Conservation (phyloP, 2,113 vertebrate genomes). For the Brachypodius melanocephalos region DNA sequence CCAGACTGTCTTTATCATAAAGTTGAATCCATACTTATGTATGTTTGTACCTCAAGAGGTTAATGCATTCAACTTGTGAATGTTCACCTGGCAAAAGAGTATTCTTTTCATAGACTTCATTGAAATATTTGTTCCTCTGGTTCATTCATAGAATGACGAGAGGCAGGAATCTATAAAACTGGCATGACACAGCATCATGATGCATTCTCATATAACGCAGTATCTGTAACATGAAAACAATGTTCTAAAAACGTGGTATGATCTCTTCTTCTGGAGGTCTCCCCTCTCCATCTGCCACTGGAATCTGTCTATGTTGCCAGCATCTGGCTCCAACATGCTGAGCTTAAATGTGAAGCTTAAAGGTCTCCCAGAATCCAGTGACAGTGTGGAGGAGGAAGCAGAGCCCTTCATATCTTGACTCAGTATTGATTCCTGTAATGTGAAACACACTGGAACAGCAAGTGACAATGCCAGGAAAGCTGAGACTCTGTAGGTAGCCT, state of each 20-base stretch:
- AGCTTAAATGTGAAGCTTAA: background rate
- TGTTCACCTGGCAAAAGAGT: background rate
- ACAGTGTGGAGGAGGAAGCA: background rate
- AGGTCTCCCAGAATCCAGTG: background rate
- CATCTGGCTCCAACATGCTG: background rate
- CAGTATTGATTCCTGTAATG: background rate
- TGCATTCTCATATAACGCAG: background rate
- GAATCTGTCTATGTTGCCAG: background rate
- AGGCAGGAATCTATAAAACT: background rate
- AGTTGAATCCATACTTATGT: background rate
- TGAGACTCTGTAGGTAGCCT: background rate
- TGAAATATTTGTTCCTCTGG: background rate
- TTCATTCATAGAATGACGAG: background rate
- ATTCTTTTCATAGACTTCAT: background rate
- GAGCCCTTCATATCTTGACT: background rate
- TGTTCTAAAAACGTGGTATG: background rate
- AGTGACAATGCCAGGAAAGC: background rate
- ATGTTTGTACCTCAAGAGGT: background rate
- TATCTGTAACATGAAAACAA: background rate
- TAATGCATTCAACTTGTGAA: background rate
- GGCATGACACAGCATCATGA: background rate
- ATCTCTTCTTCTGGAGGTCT: background rate
- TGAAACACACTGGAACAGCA: background rate
- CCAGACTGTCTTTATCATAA: background rate
- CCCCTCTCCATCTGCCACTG: background rate